Percentiles rank a stretch among this genome's conserved stretches.
These are phyloP conservation scores for Ennomos erosarius DNA, from an alignment of 2,888 invertebrate species.

Conservation along the genomic window DNA sequence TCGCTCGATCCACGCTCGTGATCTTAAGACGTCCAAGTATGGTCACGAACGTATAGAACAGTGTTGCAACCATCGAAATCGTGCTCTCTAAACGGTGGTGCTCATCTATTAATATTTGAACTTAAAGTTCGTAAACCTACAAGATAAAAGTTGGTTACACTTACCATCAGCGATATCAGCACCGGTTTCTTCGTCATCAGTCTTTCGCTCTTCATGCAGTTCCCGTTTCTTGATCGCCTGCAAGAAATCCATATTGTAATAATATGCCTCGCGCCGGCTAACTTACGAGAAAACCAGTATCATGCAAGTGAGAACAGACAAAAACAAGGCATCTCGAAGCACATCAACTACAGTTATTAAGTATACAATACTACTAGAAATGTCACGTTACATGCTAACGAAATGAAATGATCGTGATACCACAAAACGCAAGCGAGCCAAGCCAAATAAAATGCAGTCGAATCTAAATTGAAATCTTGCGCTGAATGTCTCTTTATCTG, in stretches of 20 bases:
- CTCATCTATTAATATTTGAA: conserved; percentile 33
- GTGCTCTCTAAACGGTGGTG: conserved; percentile 47
- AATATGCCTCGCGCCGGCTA: conserved; percentile 16
- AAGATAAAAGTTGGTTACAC: conserved; percentile 47
- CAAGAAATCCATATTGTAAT: conserved; percentile 53
- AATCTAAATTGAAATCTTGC: conserved; percentile 81
- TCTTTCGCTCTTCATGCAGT: conserved; percentile 72
- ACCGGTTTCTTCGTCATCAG: conserved; percentile 71
- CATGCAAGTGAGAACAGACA: conserved; percentile 50
- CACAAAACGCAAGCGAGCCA: conserved; percentile 65
- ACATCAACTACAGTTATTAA: conserved; percentile 54
- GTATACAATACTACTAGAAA: conserved; percentile 46
- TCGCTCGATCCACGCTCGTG: conserved; percentile 62
- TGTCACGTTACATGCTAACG: conserved; percentile 57
- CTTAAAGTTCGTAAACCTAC: conserved; percentile 25
- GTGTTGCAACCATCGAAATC: conserved; percentile 67
- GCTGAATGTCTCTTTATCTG: conserved; percentile 70
- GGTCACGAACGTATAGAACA: conserved; percentile 74
- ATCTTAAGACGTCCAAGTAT: conserved; percentile 61
- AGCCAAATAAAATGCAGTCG: conserved; percentile 70
- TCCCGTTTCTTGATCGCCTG: conserved; percentile 83
- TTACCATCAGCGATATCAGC: conserved; percentile 76
- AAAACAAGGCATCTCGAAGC: conserved; percentile 47
- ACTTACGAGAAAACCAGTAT: conserved; percentile 33
- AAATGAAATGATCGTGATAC: conserved; percentile 63